A percentile compares a stretch with the other conserved stretches of the same genome.
Conservation (phyloP, 1,140 invertebrate genomes). For the Eriocheir sinensis region DNA sequence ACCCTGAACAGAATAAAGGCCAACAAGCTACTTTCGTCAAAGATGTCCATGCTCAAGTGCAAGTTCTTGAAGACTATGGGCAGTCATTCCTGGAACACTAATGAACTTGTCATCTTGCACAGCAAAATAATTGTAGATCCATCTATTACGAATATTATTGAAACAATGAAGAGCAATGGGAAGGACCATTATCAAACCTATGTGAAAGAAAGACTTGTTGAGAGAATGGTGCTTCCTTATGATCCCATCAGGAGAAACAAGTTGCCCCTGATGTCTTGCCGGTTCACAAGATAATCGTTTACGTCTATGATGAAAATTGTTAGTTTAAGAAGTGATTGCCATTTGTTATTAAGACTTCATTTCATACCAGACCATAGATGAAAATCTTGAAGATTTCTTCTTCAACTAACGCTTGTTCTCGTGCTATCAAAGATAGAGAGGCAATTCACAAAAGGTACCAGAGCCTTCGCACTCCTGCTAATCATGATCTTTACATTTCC, state of each 20-base stretch:
- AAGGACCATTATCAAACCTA: constrained; percentile 28
- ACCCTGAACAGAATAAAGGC: constrained; percentile 33
- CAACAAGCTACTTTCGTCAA: constrained; percentile 36
- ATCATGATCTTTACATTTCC: too few relatives aligned
- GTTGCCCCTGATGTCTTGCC: constrained; percentile 17
- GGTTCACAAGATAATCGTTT: neutral
- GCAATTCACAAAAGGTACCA: too few relatives aligned
- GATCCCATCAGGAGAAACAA: constrained; percentile 50
- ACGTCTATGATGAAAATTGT: constrained; percentile 5
- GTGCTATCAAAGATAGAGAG: too few relatives aligned
- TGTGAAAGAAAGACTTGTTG: constrained; percentile 40
- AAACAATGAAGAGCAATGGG: constrained; percentile 1
- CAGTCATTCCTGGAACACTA: constrained; percentile 43
- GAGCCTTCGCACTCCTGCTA: too few relatives aligned
- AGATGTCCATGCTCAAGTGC: constrained; percentile 28
- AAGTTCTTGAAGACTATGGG: constrained; percentile 52
- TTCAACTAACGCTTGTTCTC: too few relatives aligned
- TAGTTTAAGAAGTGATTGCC: constrained; percentile 39
- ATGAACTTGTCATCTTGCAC: constrained; percentile 33
- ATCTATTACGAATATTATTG: too few relatives aligned
- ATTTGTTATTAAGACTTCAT: constrained; percentile 57
- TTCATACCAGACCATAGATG: constrained; percentile 71
- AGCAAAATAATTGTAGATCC: too few relatives aligned
- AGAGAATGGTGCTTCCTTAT: constrained; percentile 42
- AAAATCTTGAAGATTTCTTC: constrained; percentile 79